phyloP scores from a whole-genome alignment of 1,140 invertebrate genomes.

The Drosophila santomea region DNA sequence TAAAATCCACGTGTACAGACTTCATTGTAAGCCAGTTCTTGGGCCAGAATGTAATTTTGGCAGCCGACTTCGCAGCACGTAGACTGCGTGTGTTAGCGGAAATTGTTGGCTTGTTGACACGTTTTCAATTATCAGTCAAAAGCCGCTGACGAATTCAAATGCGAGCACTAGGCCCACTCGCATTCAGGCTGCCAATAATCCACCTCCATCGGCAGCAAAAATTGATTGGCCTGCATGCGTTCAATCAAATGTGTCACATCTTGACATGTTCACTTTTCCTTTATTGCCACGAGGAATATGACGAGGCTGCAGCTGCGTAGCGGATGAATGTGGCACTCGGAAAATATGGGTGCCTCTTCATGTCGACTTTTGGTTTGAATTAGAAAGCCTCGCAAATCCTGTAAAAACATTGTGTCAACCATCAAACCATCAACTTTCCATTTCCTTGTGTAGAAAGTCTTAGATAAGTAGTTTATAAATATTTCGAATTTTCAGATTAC shows the following conservation, averaged over 20 bases:
- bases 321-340: constrained; percentile 26
- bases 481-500: no score
- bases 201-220: constrained; percentile 28
- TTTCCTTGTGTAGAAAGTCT: no score
- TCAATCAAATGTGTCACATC: constrained; percentile 77
- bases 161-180: constrained; percentile 10
- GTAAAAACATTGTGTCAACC: no score
- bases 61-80: constrained; percentile 37
- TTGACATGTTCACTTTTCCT: constrained; percentile 53
- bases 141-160: constrained; percentile 46
- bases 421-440: no score
- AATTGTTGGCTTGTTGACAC: constrained; percentile 70
- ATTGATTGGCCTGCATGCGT: constrained; percentile 63
- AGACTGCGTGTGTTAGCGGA: constrained; percentile 43
- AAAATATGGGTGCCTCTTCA: not conserved
- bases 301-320: constrained; percentile 34
- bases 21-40: constrained; percentile 22
- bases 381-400: no score
- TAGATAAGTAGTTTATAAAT: no score
- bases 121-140: constrained; percentile 79
- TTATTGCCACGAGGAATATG: constrained; percentile 46
- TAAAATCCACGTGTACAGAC: constrained; percentile 15
- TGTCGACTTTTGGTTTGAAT: not conserved
- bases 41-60: constrained; percentile 34
- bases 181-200: constrained; percentile 11